Evolutionary conservation across 2,888 invertebrate genomes (phyloP).

Genomic region (Esperia sulphurella): DNA sequence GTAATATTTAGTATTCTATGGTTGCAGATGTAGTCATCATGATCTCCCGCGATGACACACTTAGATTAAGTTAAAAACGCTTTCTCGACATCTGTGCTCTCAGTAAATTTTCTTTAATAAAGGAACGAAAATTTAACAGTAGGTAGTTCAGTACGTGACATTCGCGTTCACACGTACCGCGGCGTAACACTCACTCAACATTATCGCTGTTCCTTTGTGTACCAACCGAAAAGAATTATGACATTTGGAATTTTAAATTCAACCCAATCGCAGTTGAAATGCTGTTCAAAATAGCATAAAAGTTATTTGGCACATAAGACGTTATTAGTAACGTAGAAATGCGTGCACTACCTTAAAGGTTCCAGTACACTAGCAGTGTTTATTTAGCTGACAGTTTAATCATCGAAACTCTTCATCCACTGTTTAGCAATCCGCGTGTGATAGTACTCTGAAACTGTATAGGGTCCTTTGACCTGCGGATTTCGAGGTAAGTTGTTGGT

Average conservation of each 20-base stretch:
- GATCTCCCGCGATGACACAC: too few species aligned
- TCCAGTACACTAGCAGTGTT: too few species aligned
- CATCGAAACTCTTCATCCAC: too few species aligned
- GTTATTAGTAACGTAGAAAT: slow-evolving; percentile 38
- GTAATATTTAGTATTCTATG: too few species aligned
- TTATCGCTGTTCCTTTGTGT: slow-evolving; percentile 55
- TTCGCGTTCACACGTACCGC: slow-evolving; percentile 57
- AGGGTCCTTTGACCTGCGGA: too few species aligned
- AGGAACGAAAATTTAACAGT: slow-evolving; percentile 37
- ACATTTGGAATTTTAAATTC: slow-evolving; percentile 3
- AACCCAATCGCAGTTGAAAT: slow-evolving; percentile 4
- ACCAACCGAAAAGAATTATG: slow-evolving; percentile 5
- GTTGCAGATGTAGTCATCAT: too few species aligned
- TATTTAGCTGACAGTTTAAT: too few species aligned
- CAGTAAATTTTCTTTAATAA: slow-evolving; percentile 14
- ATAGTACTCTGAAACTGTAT: too few species aligned
- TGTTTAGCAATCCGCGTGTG: too few species aligned
- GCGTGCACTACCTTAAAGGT: slow-evolving; percentile 49
- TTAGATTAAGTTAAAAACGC: too few species aligned
- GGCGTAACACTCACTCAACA: slow-evolving; percentile 41
- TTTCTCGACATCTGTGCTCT: neutral
- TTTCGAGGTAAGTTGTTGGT: too few species aligned
- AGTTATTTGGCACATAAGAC: slow-evolving; percentile 26
- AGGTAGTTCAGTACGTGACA: slow-evolving; percentile 53
- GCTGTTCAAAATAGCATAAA: slow-evolving; percentile 22